Percentiles rank a stretch among this genome's conserved stretches.
Conservation (phyloP, 2,113 vertebrate species). For the Phyllopteryx taeniolatus region DNA sequence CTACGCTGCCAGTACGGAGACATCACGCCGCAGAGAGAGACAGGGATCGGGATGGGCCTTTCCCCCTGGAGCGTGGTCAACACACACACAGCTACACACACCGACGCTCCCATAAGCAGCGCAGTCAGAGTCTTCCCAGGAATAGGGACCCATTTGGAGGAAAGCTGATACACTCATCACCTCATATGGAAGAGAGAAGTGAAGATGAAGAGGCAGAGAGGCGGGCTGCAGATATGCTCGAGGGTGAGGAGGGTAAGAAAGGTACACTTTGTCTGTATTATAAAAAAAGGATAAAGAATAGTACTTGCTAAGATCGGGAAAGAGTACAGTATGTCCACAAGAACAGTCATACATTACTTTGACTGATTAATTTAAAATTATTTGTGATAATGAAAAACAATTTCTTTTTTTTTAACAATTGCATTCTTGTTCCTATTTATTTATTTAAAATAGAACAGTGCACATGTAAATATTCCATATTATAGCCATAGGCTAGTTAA, state of each 20-base stretch:
- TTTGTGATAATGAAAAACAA: too few species aligned
- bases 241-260: conserved; percentile 68
- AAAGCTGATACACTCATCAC: conserved; percentile 56
- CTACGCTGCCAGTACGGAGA: conserved; percentile 77
- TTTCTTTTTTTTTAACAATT: too few species aligned
- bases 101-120: conserved; percentile 79
- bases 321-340: background rate
- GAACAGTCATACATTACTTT: background rate
- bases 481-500: too few species aligned
- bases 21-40: conserved; percentile 77
- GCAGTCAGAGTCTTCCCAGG: conserved; percentile 85
- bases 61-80: conserved; percentile 80
- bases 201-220: conserved; percentile 74
- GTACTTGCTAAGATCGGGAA: background rate
- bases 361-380: background rate
- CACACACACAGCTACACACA: conserved; percentile 62
- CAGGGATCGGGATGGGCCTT: conserved; percentile 81
- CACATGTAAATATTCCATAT: too few species aligned
- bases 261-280: background rate
- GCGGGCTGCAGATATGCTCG: conserved; percentile 49
- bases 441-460: too few species aligned
- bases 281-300: background rate
- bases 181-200: conserved; percentile 73
- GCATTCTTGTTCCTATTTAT: too few species aligned
- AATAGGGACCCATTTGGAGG: conserved; percentile 78